Evolutionary conservation across 2,113 vertebrate genomes (phyloP).

Genomic region (Antechinus stuartii): DNA sequence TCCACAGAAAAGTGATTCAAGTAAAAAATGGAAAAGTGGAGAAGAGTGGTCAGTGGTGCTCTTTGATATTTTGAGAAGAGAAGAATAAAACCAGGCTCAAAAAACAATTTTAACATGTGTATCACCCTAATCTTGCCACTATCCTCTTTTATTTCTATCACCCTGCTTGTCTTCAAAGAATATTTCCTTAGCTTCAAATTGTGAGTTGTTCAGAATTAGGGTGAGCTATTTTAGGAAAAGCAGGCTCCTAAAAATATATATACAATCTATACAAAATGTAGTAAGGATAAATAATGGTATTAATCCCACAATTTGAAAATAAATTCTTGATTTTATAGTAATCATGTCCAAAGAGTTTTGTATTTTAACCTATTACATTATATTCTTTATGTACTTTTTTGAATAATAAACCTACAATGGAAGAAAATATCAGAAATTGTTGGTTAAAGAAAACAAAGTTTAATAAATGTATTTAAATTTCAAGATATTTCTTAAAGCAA

Average conservation of each 20-base stretch:
- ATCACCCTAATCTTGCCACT: neutral
- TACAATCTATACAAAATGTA: neutral
- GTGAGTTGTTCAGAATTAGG: neutral
- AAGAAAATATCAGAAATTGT: neutral
- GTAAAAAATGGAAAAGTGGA: neutral
- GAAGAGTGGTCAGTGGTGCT: neutral
- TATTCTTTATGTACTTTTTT: neutral
- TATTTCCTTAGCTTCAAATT: neutral
- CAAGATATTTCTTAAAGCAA: constrained; percentile 27
- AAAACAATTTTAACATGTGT: neutral
- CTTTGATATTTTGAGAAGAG: neutral
- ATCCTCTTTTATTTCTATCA: neutral
- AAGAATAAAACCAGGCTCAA: neutral
- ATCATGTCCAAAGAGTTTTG: neutral
- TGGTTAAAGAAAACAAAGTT: constrained; percentile 9
- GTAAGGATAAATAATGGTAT: neutral
- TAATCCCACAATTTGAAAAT: neutral
- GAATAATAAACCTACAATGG: neutral
- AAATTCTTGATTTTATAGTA: neutral
- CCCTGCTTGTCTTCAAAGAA: neutral
- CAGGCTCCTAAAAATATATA: neutral
- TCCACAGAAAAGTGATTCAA: neutral
- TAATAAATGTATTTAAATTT: constrained; percentile 12
- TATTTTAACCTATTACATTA: neutral
- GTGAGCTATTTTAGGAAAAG: neutral